Evolutionary conservation across 2,797 vertebrate genomes (phyloP), one percentile per base, ranked within the genome.

Genomic region (Clamator glandarius): DNA sequence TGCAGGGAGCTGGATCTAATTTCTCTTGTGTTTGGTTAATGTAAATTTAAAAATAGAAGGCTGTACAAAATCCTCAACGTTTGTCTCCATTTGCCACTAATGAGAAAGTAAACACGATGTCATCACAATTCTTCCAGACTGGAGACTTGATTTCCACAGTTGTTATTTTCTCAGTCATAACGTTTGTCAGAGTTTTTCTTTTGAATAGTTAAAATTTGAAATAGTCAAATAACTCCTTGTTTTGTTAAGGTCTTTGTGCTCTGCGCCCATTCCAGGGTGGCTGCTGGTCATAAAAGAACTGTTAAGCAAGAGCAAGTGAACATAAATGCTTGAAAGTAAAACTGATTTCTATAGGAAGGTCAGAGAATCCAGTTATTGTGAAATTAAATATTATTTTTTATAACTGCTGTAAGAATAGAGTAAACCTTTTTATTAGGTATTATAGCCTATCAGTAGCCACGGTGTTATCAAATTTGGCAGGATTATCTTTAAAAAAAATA

Each of bases 1-100:
- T 82, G 39, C 78, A 79, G 87, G 77, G 81, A 93, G 31, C 36
- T 81, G 46, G 36, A 51, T 89, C 58, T 85, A 2, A 61, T 91
- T 95, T 88, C 36, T 81, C 26, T 52, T 73, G 36, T 63, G 26
- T 80, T 92, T 92, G 24, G 31, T 87, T 87, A 93, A 89, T 76
- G 29, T 57, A 92, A 70, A 90, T 87, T 84, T 90, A 61, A 87
- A 90, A 92, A 84, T 35, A 95, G 64, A 87, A 78, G 46, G 69
- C n/a, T 59, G 3, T 90, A 77, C 6, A 8, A 93, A 88, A 39
- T 69, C 8, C 42, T 85, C 58, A 72, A 14, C 7, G 3, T 62
- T 36, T 50, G 18, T 62, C 36, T 55, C 51, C 18, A n/a, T 88
- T 94, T 87, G 44, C 25, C 31, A 39, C 25, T 90, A 92, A 91